Base-by-base conservation (phyloP, 2,888 invertebrate genomes). In the Lottia scabra region DNA sequence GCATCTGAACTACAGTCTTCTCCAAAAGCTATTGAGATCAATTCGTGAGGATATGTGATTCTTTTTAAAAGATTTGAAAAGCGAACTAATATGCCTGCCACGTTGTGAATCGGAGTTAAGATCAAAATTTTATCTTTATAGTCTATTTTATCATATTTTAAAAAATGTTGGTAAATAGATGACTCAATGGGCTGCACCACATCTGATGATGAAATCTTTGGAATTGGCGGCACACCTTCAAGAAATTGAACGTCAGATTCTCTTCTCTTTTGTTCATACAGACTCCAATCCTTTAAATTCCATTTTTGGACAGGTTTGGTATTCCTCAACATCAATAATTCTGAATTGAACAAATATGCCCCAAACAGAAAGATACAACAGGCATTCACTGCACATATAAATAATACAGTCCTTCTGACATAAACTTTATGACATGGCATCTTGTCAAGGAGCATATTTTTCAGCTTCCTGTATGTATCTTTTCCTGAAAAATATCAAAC, bases 1-100 rank as follows among this genome's bases (percentile, higher is more conserved):
- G 76, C 67, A 65, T 87, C 88, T 5, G 69, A 68, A 71, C 88
- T 88, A 45, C 85, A 81, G 70, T 88, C 88, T 74, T 88, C 88
- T 3, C 87, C 87, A 23, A 88, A 81, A 19, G 80, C 84, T 1
- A 88, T 69, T 0, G 87, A 85, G 12, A 88, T 80, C 65, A 83
- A 78, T 1, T 77, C 56, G 71, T 86, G 86, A 0, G 88, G 86
- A 65, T 87, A 88, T 16, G 78, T 80, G 6, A 88, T 71, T 0
- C 81, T 79, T 43, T 77, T 78, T 13, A 88, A 70, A 13, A 83
- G 74, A 44, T 75, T 69, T 10, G 78, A 78, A 63, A 82, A 88
- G n/a, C 71, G 75, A 15, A 73, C 67, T 16, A 88, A 74, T 8
- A 75, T 65, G 26, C 78, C 70, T 6, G 76, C 81, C 10, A 85